phyloP scores from a whole-genome alignment of 2,113 vertebrate genomes.

The Manacus vitellinus region DNA sequence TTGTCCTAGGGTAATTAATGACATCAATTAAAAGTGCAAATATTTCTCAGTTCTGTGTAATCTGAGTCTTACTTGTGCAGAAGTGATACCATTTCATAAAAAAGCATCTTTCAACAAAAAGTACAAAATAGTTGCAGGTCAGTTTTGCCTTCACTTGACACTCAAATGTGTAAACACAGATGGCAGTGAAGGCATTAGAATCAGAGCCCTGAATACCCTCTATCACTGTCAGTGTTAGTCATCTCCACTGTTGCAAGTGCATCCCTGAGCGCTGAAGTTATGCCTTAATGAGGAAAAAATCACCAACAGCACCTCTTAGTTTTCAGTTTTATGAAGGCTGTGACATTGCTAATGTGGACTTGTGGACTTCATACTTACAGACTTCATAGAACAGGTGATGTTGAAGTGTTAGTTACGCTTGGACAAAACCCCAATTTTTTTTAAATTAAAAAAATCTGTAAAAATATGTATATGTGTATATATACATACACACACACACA shows the following conservation, averaged over 20 bases:
- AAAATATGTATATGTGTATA: background rate
- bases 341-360: background rate
- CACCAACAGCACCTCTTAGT: background rate
- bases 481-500: too few relatives aligned
- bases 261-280: background rate
- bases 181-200: conserved; percentile 12
- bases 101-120: background rate
- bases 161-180: background rate
- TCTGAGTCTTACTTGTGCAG: background rate
- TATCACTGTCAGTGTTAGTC: background rate
- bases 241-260: background rate
- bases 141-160: background rate
- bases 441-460: background rate
- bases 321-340: background rate
- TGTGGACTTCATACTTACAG: background rate
- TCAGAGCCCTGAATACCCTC: background rate
- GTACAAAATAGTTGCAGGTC: background rate
- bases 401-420: background rate
- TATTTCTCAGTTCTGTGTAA: background rate
- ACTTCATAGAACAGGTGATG: background rate
- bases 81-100: background rate
- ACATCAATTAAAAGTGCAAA: background rate
- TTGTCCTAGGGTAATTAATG: background rate
- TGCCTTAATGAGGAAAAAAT: background rate
- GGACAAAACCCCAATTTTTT: background rate